These are phyloP conservation scores for Acipenser transmontanus DNA, from an alignment of 2,797 vertebrate genomes.

Conservation along the genomic window DNA sequence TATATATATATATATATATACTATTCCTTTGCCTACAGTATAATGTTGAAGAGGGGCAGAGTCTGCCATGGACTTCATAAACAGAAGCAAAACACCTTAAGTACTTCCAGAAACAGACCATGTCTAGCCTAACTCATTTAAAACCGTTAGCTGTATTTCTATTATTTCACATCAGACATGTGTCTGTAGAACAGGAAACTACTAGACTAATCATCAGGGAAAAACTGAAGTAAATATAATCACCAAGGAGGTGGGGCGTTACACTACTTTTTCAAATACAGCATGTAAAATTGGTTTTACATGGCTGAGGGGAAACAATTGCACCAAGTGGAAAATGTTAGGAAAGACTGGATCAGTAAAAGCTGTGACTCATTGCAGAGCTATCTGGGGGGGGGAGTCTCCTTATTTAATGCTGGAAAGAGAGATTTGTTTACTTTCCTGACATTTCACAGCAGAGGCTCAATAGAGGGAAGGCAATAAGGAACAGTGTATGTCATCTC, in stretches of 20 bases:
- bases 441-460: conserved; percentile 49
- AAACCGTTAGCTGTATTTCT: no score
- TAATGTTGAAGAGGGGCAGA: no score
- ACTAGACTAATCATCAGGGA: not conserved
- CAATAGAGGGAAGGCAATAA: conserved; percentile 37
- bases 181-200: no score
- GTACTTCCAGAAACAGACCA: no score
- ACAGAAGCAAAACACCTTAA: no score
- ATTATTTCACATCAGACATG: no score
- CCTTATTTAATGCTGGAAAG: conserved; percentile 40
- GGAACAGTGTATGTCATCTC: conserved; percentile 32
- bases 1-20: no score
- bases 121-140: no score
- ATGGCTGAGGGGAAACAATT: conserved; percentile 50
- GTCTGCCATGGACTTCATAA: no score
- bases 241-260: conserved; percentile 25
- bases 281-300: conserved; percentile 46
- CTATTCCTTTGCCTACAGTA: no score
- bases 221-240: conserved; percentile 4
- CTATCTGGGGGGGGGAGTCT: conserved; percentile 54
- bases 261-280: conserved; percentile 28
- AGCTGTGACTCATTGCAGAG: conserved; percentile 60
- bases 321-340: conserved; percentile 63
- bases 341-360: conserved; percentile 41
- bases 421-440: conserved; percentile 65